Evolutionary conservation across 2,113 vertebrate genomes (phyloP), one percentile per base, ranked within the genome.

Genomic region (Festucalex cinctus): DNA sequence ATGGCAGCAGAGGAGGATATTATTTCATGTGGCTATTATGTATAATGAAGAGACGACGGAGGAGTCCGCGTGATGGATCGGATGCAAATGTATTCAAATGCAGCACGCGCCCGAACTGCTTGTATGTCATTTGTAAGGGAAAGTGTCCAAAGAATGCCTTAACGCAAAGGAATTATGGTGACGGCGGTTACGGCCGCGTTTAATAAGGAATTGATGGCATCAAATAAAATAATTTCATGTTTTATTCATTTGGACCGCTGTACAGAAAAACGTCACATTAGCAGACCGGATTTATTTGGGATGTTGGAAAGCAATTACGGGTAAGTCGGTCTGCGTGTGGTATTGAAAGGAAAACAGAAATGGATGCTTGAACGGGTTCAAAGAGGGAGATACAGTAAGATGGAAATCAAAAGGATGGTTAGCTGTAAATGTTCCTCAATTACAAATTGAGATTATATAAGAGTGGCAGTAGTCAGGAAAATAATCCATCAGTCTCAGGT

Each of bases 1-100:
- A 80, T 63, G 79, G 73, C 51, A 70, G 73, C 43, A 22, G 61
- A 70, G 65, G 37, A 9, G 64, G 60, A 70, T 72, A 70, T 80
- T 73, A 82, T 82, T 77, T 75, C 66, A 83, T 44, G 66, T 57
- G 51, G 74, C 73, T 68, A 71, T 82, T 75, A 17, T 17, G 16
- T 41, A 72, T 74, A 81, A 79, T 80, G 70, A 77, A 84, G 67
- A 74, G 46, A 75, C 69, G 79, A 81, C 68, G 62, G 81, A 82
- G 69, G 78, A 66, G 56, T 76, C 73, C 78, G 36, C 80, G 53
- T 68, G 73, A 80, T 74, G 82, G 70, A 81, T 85, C 61, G 0
- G 1, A 78, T 65, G 62, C 66, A 84, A 78, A 82, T 77, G 77
- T 69, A 80, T 70, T 71, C 71, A 58, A 70, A 77, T 69, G 60